Conservation (phyloP, 2,797 vertebrate species). For the Pyrocephalus nanus region DNA sequence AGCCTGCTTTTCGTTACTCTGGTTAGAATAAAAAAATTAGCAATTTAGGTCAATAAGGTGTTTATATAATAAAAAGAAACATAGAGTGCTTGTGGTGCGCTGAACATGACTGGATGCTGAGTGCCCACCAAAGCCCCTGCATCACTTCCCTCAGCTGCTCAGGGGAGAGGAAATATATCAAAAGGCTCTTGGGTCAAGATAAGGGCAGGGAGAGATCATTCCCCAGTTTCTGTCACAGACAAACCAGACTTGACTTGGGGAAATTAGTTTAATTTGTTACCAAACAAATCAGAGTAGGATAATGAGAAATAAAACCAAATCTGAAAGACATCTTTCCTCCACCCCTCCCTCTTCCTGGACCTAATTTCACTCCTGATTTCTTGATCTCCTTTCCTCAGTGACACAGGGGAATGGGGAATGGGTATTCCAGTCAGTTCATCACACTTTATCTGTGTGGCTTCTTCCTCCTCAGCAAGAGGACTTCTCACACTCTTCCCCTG, state of each 20-base stretch:
- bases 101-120: not conserved
- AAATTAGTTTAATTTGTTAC: not conserved
- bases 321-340: not conserved
- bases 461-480: not conserved
- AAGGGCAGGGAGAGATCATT: not conserved
- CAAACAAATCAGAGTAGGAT: not conserved
- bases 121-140: not conserved
- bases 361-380: not conserved
- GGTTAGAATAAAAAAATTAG: not conserved
- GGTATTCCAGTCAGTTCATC: not conserved
- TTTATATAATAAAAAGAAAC: not conserved
- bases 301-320: not conserved
- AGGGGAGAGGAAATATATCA: not conserved
- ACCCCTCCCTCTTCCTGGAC: not conserved
- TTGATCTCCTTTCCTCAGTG: not conserved
- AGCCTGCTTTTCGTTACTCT: not conserved
- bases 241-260: not conserved
- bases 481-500: not conserved
- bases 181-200: not conserved
- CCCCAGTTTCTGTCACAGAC: not conserved
- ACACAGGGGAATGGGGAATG: not conserved
- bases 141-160: not conserved
- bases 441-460: rapidly evolving
- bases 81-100: not conserved
- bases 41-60: not conserved